Evolutionary conservation across 2,888 invertebrate genomes (phyloP).

Genomic region (Agrotis exclamationis): DNA sequence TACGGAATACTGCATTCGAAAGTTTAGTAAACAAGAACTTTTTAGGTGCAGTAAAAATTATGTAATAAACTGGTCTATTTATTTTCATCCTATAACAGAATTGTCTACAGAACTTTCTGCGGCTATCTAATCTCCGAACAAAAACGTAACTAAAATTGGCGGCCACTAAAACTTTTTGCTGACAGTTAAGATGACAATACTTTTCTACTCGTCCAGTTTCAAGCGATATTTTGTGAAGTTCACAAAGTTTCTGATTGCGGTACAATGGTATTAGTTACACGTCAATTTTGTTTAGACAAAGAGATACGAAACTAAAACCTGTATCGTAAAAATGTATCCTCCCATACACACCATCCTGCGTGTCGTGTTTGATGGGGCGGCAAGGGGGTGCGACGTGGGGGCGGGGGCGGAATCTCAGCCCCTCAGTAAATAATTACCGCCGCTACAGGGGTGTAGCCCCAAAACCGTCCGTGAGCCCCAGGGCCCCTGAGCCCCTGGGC

Average conservation of each 20-base stretch:
- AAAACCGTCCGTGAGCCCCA: constrained; percentile 69
- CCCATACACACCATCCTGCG: constrained; percentile 53
- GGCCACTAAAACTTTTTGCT: constrained; percentile 35
- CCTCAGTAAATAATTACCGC: constrained; percentile 88
- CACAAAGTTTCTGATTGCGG: constrained; percentile 26
- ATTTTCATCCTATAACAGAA: constrained; percentile 46
- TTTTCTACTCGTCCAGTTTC: constrained; percentile 15
- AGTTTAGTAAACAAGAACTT: constrained; percentile 29
- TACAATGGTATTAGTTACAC: constrained; percentile 4
- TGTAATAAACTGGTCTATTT: constrained; percentile 19
- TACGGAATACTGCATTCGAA: constrained; percentile 39
- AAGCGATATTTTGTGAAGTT: constrained; percentile 24
- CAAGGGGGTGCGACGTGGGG: constrained; percentile 64
- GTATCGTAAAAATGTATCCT: constrained; percentile 63
- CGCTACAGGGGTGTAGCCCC: constrained; percentile 79
- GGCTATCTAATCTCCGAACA: constrained; percentile 35
- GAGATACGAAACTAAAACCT: constrained; percentile 54
- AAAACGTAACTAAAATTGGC: constrained; percentile 25
- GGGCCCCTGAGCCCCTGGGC: constrained; percentile 56
- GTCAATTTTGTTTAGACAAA: constrained; percentile 22
- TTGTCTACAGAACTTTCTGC: constrained; percentile 36
- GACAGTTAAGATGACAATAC: constrained; percentile 4
- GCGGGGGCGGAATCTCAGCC: constrained; percentile 81
- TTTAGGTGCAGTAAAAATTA: constrained; percentile 38
- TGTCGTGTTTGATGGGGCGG: constrained; percentile 64